Evolutionary conservation across 2,888 invertebrate genomes (phyloP), one percentile per base, ranked within the genome.

Genomic region (Cephus pulcher): DNA sequence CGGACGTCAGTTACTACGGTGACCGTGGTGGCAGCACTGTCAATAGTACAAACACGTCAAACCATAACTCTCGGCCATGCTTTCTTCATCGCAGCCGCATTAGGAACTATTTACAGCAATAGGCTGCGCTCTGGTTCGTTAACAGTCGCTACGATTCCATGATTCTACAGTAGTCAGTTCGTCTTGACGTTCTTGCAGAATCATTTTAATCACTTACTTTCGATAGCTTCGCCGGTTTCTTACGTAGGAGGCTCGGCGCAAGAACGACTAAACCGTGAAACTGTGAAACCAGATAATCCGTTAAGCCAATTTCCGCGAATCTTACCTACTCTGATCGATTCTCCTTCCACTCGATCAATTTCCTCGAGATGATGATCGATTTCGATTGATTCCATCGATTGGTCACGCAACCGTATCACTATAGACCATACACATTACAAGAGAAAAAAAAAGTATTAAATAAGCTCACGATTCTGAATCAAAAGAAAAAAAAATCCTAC

Each of bases 41-140:
- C 56, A 23, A 56, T 56, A 23, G 9, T 71, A 71, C 71, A 15
- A 23, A 71, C 33, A 71, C 15, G 12, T 30, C 33, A 34, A 74
- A 35, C 12, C 35, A 34, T 71, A 81, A 56, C 56, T 56, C 80
- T 81, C 78, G 80, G 88, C 84, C 83, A 88, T 90, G 89, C 89
- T 89, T 90, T 90, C 89, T 90, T 89, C 84, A 83, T 86, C 84
- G 84, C 84, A 82, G 85, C 86, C 83, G 80, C 82, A 86, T 84
- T 85, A 85, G 84, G 83, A 85, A 85, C 88, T 86, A 89, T 89
- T 89, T 87, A 87, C 84, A 85, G 87, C 88, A 88, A 86, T 85
- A 84, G 83, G 89, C 86, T 83, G 87, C 88, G 89, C 86, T 89
- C 89, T 89, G 88, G 85, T 89, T 89, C 87, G 86, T 86, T 84